Evolutionary conservation across 2,113 vertebrate species (phyloP).

Genomic region (Agapornis roseicollis): DNA sequence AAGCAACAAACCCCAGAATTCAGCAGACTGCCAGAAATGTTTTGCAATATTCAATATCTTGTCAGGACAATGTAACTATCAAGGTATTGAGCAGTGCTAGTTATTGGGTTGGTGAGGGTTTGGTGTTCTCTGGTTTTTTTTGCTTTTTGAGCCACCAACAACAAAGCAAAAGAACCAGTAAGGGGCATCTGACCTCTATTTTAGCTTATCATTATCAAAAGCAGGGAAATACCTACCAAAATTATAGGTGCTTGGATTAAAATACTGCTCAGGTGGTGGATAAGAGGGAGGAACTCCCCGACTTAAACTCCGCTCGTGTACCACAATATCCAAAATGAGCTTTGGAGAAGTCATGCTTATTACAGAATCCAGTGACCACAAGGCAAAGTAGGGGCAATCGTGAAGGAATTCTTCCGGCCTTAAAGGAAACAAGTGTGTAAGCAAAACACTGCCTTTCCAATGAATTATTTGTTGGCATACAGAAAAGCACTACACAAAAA

Average conservation of each 20-base stretch:
- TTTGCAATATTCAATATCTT: background rate
- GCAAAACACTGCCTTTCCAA: background rate
- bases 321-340: conserved; percentile 83
- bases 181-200: background rate
- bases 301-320: conserved; percentile 88
- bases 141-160: no score
- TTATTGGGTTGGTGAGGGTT: no score
- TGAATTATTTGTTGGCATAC: background rate
- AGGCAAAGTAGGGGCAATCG: conserved; percentile 90
- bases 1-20: background rate
- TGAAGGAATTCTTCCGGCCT: conserved; percentile 89
- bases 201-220: background rate
- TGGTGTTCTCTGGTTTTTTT: no score
- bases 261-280: conserved; percentile 93
- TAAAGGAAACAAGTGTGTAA: conserved; percentile 2
- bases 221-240: conserved; percentile 82
- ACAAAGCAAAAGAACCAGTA: background rate
- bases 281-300: conserved; percentile 84
- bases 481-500: background rate
- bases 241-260: conserved; percentile 89
- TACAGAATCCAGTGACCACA: conserved; percentile 91
- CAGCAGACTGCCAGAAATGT: background rate
- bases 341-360: conserved; percentile 78
- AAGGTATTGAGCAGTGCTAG: no score
- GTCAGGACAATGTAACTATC: background rate